phyloP scores from a whole-genome alignment of 2,113 vertebrate species.

The Prinia subflava region DNA sequence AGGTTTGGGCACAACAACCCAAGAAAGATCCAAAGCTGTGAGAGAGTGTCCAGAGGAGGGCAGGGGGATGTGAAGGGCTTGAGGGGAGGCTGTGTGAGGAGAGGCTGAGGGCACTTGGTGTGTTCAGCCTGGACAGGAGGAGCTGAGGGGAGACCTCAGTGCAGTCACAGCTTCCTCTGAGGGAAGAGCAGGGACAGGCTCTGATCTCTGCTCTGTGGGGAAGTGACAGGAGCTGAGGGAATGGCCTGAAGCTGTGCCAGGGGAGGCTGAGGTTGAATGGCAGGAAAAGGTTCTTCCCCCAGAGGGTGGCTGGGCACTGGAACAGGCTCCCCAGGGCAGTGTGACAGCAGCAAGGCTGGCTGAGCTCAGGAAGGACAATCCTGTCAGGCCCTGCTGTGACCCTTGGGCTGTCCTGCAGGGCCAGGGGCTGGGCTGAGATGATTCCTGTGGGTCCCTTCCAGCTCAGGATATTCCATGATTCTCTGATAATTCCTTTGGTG shows the following conservation, averaged over 20 bases:
- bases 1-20: fast-evolving
- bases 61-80: not conserved
- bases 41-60: not conserved
- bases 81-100: fast-evolving
- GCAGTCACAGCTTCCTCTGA: not conserved
- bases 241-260: not conserved
- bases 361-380: not conserved
- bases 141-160: not conserved
- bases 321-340: not conserved
- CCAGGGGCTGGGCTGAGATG: not conserved
- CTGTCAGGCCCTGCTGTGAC: fast-evolving
- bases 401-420: not conserved
- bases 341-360: fast-evolving
- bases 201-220: not conserved
- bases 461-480: not conserved
- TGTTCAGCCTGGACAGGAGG: not conserved
- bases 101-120: fast-evolving
- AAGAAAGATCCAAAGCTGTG: fast-evolving
- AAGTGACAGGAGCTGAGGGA: not conserved
- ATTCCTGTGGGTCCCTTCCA: not conserved
- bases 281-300: not conserved
- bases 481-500: not conserved
- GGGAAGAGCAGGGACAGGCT: not conserved
- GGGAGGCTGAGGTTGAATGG: fast-evolving
- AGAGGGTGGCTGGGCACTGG: not conserved